Evolutionary conservation across 2,113 vertebrate genomes (phyloP), one percentile per base, ranked within the genome.

Genomic region (Oreochromis aureus): DNA sequence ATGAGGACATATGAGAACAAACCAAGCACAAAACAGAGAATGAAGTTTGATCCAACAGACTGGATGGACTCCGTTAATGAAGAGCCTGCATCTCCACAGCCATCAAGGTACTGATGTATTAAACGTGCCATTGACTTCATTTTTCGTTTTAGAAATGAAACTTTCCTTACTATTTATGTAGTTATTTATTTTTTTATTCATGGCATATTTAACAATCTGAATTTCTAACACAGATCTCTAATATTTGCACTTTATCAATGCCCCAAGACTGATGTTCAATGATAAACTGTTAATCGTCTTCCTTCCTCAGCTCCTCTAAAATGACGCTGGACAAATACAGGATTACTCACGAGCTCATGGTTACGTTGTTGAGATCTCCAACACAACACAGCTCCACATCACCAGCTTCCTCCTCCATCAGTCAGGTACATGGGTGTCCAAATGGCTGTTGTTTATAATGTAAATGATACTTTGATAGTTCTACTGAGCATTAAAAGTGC

Each of bases 361-460:
- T 96, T 2, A 8, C 94, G 24, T 85, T 97, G 61, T 88, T 86
- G 6, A 92, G 92, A 87, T 93, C 88, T 3, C 53, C 83, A 2
- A 61, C 76, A 10, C 53, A 30, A 63, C 59, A 63, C 11, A 66
- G 82, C 39, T 78, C 32, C 9, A 15, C 58, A 22, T 41, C 89
- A 53, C 11, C 15, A 39, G 18, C 34, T 2, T 71, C 18, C 4
- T 82, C 80, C 30, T 22, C 16, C 41, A 76, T 7, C 24, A 5
- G 59, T 24, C 91, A 85, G 95, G 96, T 96, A 76, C 36, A 27
- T 6, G 34, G 34, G 39, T 46, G 39, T 46, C 5, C 39, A 73
- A 18, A 27, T 10, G 69, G 8, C 22, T 73, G 39, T 71, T 71
- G 39, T 44, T 27, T 4, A 73, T 16, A 46, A 73, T 46, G 22